Evolutionary conservation across 2,888 invertebrate genomes (phyloP).

Genomic region (Stenurella melanura): DNA sequence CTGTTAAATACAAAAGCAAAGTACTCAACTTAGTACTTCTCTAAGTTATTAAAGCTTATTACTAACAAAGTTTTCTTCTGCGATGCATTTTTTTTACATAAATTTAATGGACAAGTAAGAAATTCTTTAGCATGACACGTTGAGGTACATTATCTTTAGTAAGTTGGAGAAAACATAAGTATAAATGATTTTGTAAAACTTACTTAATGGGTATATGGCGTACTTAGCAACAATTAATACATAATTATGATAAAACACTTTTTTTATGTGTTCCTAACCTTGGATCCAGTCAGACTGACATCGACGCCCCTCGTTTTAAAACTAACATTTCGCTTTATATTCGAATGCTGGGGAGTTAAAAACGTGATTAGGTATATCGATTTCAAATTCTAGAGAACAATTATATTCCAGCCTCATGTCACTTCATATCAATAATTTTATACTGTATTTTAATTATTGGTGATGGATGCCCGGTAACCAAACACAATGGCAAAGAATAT

Average conservation of each 20-base stretch:
- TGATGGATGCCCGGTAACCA: not conserved
- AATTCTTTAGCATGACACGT: not conserved
- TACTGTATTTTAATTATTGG: not conserved
- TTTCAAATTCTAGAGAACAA: constrained; percentile 49
- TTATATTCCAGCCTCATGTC: constrained; percentile 24
- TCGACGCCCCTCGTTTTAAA: constrained; percentile 8
- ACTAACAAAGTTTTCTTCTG: not conserved
- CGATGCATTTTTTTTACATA: constrained; percentile 8
- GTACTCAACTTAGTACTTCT: not conserved
- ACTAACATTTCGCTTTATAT: constrained; percentile 39
- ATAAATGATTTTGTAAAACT: not conserved
- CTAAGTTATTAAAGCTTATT: not conserved
- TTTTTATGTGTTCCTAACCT: not conserved
- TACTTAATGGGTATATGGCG: not conserved
- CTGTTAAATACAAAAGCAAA: not conserved
- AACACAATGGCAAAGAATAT: not conserved
- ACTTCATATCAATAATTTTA: constrained; percentile 7
- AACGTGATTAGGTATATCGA: constrained; percentile 39
- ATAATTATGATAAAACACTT: not conserved
- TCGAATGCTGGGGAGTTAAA: constrained; percentile 42
- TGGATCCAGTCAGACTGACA: not conserved
- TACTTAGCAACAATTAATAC: constrained; percentile 2
- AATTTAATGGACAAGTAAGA: constrained; percentile 11
- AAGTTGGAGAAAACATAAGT: not conserved
- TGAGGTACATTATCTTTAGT: not conserved